Conservation (phyloP, 2,113 vertebrate genomes). For the Sorex araneus region DNA sequence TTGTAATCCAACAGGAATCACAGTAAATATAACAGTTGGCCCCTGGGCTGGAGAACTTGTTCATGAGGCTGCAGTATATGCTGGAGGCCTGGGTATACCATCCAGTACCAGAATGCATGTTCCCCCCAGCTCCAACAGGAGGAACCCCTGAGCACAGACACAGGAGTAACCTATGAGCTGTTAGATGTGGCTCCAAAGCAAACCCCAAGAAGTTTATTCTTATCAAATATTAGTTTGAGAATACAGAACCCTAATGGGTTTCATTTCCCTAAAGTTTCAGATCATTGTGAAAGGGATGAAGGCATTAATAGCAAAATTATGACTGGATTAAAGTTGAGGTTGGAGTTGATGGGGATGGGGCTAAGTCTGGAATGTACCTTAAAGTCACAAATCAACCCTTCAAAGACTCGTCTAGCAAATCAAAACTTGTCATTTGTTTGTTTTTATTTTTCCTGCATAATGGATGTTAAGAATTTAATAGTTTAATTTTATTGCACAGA, state of each 20-base stretch:
- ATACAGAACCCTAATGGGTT: constrained; percentile 54
- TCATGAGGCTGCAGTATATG: no score
- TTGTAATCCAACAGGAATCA: neutral
- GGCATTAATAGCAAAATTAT: constrained; percentile 67
- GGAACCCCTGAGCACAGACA: no score
- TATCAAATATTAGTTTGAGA: constrained; percentile 23
- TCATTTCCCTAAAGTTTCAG: constrained; percentile 45
- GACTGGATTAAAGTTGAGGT: neutral
- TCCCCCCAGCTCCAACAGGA: no score
- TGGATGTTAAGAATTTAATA: constrained; percentile 66
- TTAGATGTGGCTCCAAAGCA: no score
- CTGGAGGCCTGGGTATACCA: no score
- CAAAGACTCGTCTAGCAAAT: constrained; percentile 72
- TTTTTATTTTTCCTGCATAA: constrained; percentile 75
- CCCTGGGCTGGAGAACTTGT: neutral
- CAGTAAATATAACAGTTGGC: constrained; percentile 44
- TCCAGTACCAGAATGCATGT: no score
- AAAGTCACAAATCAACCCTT: constrained; percentile 74
- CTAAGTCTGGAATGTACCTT: constrained; percentile 73
- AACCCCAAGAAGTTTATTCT: no score
- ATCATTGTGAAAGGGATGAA: constrained; percentile 61
- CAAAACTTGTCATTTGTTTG: constrained; percentile 79
- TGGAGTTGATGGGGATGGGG: constrained; percentile 26
- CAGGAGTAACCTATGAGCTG: no score
- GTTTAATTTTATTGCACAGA: constrained; percentile 55